Evolutionary conservation across 1,140 invertebrate species (phyloP).

Genomic region (Calliphora vicina): DNA sequence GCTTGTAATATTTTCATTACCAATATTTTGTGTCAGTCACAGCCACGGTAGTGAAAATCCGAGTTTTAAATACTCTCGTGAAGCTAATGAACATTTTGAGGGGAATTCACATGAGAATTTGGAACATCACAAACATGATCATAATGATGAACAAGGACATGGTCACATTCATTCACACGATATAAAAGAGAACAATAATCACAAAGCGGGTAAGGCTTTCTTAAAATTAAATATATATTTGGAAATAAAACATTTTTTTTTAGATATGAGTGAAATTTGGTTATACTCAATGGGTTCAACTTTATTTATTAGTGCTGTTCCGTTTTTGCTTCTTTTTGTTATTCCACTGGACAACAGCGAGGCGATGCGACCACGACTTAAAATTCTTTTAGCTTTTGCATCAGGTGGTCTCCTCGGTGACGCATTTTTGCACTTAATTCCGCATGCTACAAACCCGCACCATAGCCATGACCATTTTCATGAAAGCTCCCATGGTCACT

Average conservation of each 20-base stretch:
- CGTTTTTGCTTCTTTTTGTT: conserved; percentile 92
- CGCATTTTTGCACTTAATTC: conserved; percentile 94
- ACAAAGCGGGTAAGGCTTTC: conserved; percentile 45
- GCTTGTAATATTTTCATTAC: conserved; percentile 45
- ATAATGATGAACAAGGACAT: conserved; percentile 39
- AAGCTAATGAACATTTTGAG: conserved; percentile 70
- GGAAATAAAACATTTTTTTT: no score
- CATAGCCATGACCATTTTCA: conserved; percentile 63
- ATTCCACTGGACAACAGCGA: conserved; percentile 90
- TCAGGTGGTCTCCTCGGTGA: conserved; percentile 94
- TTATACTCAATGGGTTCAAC: conserved; percentile 88
- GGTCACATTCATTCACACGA: not conserved
- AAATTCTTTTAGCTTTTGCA: conserved; percentile 89
- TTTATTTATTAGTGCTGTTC: conserved; percentile 90
- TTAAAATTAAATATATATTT: no score
- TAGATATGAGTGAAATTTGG: conserved; percentile 71
- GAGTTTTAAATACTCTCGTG: conserved; percentile 76
- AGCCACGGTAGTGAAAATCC: conserved; percentile 58
- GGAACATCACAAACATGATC: conserved; percentile 37
- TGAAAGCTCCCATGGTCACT: conserved; percentile 63
- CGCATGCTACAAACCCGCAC: conserved; percentile 84
- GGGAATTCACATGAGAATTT: conserved; percentile 45
- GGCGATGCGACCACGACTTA: conserved; percentile 81
- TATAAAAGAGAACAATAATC: not conserved
- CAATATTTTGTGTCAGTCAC: conserved; percentile 50